Conservation (phyloP, 2,113 vertebrate genomes). For the Anarrhichthys ocellatus region DNA sequence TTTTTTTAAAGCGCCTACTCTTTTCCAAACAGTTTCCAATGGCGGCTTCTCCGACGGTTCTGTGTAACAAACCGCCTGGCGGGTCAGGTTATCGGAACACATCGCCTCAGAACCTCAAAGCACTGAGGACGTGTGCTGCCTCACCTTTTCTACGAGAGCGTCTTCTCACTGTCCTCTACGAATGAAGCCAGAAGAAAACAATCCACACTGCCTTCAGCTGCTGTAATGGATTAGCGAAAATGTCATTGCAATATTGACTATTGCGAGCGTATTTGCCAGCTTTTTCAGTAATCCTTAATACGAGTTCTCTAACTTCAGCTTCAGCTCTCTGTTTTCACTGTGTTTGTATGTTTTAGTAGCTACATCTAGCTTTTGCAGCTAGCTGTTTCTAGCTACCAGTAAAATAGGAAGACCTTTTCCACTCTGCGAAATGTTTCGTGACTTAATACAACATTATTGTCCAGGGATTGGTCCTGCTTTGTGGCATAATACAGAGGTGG, state of each 20-base stretch:
- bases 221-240: neutral
- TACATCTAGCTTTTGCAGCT: neutral
- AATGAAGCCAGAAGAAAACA: neutral
- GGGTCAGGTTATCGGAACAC: neutral
- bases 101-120: neutral
- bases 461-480: neutral
- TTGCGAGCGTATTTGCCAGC: neutral
- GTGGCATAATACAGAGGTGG: neutral
- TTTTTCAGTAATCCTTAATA: neutral
- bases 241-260: neutral
- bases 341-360: neutral
- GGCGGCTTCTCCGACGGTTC: no score
- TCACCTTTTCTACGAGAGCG: neutral
- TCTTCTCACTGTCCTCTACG: neutral
- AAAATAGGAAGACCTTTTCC: neutral
- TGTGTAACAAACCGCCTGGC: neutral
- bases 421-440: neutral
- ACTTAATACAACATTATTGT: neutral
- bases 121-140: neutral
- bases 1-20: no score
- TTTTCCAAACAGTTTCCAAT: no score
- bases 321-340: neutral
- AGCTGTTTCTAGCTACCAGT: neutral
- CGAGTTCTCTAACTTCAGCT: neutral
- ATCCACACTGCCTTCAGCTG: neutral